These are phyloP conservation scores for Tragelaphus scriptus DNA, from an alignment of 2,113 vertebrate species.

Conservation along the genomic window DNA sequence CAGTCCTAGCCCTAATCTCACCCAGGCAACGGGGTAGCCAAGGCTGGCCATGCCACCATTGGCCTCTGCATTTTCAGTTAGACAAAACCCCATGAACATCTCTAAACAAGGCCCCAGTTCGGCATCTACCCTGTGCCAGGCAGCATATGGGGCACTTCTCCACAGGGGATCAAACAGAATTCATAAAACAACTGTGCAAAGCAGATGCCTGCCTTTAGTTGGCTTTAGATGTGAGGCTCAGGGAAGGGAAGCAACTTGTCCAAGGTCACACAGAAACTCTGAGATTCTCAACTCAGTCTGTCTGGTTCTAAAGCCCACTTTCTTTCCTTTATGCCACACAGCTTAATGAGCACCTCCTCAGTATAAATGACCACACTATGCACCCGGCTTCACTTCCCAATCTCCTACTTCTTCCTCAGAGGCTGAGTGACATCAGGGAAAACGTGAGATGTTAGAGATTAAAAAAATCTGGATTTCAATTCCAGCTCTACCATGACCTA, in stretches of 20 bases:
- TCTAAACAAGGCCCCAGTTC: neutral
- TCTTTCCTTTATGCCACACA: neutral
- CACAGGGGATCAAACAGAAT: neutral
- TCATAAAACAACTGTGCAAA: neutral
- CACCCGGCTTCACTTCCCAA: neutral
- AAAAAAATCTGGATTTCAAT: neutral
- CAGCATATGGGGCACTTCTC: neutral
- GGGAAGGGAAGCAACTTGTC: neutral
- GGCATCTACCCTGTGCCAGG: neutral
- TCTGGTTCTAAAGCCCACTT: neutral
- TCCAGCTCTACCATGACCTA: neutral
- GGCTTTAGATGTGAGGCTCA: neutral
- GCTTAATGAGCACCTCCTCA: neutral
- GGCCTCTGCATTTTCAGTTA: neutral
- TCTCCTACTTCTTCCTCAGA: neutral
- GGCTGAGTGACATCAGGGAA: neutral
- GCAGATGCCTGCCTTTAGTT: neutral
- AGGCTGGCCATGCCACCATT: neutral
- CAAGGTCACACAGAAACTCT: neutral
- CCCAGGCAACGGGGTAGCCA: neutral
- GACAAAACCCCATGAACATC: neutral
- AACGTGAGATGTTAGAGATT: neutral
- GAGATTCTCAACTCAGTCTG: neutral
- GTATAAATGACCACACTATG: neutral
- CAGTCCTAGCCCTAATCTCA: neutral